Evolutionary conservation across 2,113 vertebrate species (phyloP), one percentile per base, ranked within the genome.

Genomic region (Rostratula benghalensis): DNA sequence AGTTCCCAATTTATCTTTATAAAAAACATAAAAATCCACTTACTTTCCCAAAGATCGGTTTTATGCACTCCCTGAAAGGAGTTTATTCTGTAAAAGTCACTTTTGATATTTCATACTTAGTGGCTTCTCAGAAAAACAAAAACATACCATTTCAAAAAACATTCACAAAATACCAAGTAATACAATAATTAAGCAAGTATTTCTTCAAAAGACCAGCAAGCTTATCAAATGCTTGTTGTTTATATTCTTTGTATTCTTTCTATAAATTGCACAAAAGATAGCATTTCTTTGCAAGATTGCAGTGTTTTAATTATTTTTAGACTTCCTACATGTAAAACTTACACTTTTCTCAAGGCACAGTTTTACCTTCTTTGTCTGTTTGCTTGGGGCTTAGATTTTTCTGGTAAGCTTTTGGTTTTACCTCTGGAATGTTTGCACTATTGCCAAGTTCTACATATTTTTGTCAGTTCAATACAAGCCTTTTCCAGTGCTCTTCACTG

Each of bases 361-460:
- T 70, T 78, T 41, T 21, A 48, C 15, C 6, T 65, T 31, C 22
- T 51, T 71, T 24, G 11, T 39, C 16, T 50, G 11, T 23, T 70
- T 82, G 21, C 33, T 75, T 64, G 10, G 18, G 41, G 6, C 0
- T 2, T 12, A 35, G 11, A 0, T 1, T 8, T 28, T 41, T 45
- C 37, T 7, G 13, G 11, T 50, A 59, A 68, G 48, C 41, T 83
- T 81, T 33, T 46, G 14, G 11, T 90, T 90, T 81, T 31, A 65
- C 25, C 4, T 41, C 31, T 54, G 13, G 27, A 28, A 56, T 56
- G 10, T 71, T 19, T 74, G 21, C 37, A 51, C 13, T 11, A 11
- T 8, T 63, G 30, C 9, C 25, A 64, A 31, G 13, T 33, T 70
- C 45, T n/a, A 10, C 11, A 27, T 13, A 33, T 61, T 67, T 71